Conservation (phyloP, 2,888 invertebrate species). For the Tholera decimalis region DNA sequence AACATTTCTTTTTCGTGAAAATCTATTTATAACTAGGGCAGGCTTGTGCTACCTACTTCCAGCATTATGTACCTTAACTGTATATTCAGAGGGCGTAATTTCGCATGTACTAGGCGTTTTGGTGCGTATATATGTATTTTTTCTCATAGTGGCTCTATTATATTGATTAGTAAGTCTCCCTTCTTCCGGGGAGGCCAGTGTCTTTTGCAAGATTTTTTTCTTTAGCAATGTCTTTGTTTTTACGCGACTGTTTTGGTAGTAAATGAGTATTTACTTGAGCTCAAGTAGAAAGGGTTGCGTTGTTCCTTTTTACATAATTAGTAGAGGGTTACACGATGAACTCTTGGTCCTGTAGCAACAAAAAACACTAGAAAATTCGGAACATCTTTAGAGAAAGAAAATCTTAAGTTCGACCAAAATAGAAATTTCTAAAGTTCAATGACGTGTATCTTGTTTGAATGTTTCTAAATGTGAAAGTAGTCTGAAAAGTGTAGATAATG, state of each 20-base stretch:
- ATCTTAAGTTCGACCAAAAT: neutral
- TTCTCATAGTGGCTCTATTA: slow-evolving; percentile 91
- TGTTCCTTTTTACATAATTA: slow-evolving; percentile 63
- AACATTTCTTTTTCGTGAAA: slow-evolving; percentile 92
- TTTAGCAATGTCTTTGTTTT: slow-evolving; percentile 85
- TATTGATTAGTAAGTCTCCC: slow-evolving; percentile 90
- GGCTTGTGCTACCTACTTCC: slow-evolving; percentile 74
- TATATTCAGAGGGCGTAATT: slow-evolving; percentile 67
- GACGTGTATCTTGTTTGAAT: slow-evolving; percentile 1
- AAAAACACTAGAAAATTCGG: slow-evolving; percentile 40
- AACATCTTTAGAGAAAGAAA: neutral
- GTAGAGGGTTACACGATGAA: slow-evolving; percentile 16
- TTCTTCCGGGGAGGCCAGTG: slow-evolving; percentile 83
- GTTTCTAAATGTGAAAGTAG: slow-evolving; percentile 12
- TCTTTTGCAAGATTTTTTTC: slow-evolving; percentile 85
- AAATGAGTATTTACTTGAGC: slow-evolving; percentile 67
- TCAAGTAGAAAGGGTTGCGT: slow-evolving; percentile 58
- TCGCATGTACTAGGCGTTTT: slow-evolving; percentile 51
- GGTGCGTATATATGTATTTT: slow-evolving; percentile 85
- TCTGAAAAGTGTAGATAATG: slow-evolving; percentile 8
- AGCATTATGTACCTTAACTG: slow-evolving; percentile 69
- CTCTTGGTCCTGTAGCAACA: slow-evolving; percentile 11
- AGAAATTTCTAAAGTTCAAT: neutral
- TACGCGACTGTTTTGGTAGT: slow-evolving; percentile 71
- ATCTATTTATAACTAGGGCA: slow-evolving; percentile 92